Evolutionary conservation across 2,888 invertebrate species (phyloP), one percentile per base, ranked within the genome.

Genomic region (Metacarcinus magister): DNA sequence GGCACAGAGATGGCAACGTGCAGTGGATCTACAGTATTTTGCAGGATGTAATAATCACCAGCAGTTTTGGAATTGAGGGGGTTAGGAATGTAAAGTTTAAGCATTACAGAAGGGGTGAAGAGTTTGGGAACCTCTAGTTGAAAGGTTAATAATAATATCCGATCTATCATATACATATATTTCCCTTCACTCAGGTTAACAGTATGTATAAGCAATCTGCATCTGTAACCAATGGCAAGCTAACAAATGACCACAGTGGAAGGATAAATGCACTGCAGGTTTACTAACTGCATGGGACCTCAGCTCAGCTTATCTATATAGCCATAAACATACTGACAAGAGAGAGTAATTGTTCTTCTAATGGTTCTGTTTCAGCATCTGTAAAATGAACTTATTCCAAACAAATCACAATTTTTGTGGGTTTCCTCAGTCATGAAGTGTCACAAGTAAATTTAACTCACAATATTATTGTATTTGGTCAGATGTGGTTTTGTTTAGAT

Each of bases 181-280:
- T 75, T 75, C 75, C 75, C 75, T 75, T 75, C 75, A 75, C 28
- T 75, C 75, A 75, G 75, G 75, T 75, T 75, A 75, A 75, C 75
- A 75, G n/a, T 75, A 75, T 28, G 75, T 87, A 94, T 89, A 94
- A 94, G 94, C 94, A 82, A 94, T 48, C 94, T 94, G 89, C 89
- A 89, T 32, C 39, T 82, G 48, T 94, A 94, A 89, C 89, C 89
- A 82, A 94, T 48, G 89, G 89, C 48, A 89, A 94, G 94, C 87
- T 54, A 89, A 89, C 28, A 48, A 89, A 75, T 5, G 48, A 48
- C 94, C 54, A 94, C 13, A 87, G 48, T 94, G 94, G 82, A 39
- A 87, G 48, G 82, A 94, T 54, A 87, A 89, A 94, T 89, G 89
- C 87, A 89, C 39, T 54, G 75, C 28, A 93, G 93, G 93, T 75